Percentiles rank a stretch among this genome's conserved stretches.
Evolutionary conservation across 2,797 vertebrate species (phyloP).

Genomic region (Oceanodroma leucorhoa): DNA sequence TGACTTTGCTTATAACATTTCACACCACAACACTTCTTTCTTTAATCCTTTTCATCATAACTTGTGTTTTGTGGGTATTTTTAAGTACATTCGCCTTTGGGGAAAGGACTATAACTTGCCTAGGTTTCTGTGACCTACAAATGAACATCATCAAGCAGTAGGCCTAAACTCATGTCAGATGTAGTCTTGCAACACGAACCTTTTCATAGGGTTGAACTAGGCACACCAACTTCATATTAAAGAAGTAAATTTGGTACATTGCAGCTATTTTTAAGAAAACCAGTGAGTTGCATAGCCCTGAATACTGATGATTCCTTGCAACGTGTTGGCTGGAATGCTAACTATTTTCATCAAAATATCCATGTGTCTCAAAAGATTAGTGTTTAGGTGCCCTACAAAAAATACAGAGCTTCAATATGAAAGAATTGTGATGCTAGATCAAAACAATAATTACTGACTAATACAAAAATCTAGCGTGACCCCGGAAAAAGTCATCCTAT

Average conservation of each 20-base stretch:
- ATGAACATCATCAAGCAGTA: not conserved
- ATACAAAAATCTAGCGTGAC: not conserved
- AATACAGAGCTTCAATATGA: not conserved
- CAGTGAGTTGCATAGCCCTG: not conserved
- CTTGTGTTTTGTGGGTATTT: not conserved
- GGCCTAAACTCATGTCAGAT: not conserved
- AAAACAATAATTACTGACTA: not conserved
- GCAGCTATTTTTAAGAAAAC: not conserved
- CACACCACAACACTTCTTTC: not conserved
- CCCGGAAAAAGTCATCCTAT: not conserved
- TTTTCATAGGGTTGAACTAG: not conserved
- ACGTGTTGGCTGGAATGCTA: not conserved
- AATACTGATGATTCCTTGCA: not conserved
- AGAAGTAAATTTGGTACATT: not conserved
- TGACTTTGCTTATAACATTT: constrained; percentile 1
- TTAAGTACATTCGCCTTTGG: not conserved
- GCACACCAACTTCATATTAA: not conserved
- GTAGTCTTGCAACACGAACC: not conserved
- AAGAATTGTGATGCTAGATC: not conserved
- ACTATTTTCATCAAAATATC: not conserved
- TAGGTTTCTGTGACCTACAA: not conserved
- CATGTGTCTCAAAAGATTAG: not conserved
- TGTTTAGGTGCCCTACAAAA: not conserved
- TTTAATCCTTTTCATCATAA: not conserved
- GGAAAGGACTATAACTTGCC: not conserved